phyloP scores from a whole-genome alignment of 2,113 vertebrate genomes.

The Benitochromis conjunctus region DNA sequence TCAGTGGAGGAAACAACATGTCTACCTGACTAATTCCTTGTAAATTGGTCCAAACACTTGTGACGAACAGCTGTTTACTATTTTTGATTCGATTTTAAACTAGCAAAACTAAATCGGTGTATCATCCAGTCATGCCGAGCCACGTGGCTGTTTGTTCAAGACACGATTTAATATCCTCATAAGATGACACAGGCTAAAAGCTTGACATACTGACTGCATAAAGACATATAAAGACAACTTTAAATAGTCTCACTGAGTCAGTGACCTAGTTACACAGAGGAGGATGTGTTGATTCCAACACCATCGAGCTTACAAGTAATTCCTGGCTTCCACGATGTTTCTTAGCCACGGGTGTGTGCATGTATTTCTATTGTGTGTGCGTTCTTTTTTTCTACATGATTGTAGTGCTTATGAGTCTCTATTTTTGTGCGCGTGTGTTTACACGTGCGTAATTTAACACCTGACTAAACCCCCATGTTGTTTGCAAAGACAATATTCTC shows the following conservation, averaged over 20 bases:
- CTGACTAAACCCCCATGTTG: constrained; percentile 7
- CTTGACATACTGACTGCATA: constrained; percentile 2
- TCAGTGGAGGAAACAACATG: background rate
- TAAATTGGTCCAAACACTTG: background rate
- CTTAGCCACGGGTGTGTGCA: background rate
- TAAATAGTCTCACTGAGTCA: constrained; percentile 35
- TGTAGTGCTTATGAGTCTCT: background rate
- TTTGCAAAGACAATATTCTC: constrained; percentile 11
- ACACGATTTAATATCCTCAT: background rate
- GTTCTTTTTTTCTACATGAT: background rate
- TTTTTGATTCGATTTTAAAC: background rate
- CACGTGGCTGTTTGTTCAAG: background rate
- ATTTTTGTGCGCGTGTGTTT: background rate
- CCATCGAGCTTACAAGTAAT: background rate
- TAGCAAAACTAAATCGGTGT: background rate
- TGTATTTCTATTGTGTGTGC: background rate
- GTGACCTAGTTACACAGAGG: constrained; percentile 25
- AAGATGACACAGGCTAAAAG: background rate
- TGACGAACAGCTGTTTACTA: background rate
- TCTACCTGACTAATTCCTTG: background rate
- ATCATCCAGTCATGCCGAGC: background rate
- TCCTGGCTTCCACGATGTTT: background rate
- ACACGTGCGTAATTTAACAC: constrained; percentile 40
- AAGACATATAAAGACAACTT: constrained; percentile 12
- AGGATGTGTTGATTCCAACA: background rate